Evolutionary conservation across 2,888 invertebrate genomes (phyloP).

Genomic region (Perithous albicinctus): DNA sequence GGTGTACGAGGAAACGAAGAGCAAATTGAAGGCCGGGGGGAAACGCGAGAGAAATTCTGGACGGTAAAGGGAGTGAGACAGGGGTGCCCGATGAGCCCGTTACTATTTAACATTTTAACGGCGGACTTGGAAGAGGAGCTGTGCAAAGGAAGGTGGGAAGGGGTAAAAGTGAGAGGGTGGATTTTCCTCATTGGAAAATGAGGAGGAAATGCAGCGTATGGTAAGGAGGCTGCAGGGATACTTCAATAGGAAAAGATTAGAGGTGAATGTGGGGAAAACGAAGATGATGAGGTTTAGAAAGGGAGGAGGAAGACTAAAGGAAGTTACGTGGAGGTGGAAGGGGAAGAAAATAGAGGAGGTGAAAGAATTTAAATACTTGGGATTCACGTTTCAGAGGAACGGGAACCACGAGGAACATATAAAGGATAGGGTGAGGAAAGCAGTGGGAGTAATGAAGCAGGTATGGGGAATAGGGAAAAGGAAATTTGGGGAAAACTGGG

Average conservation of each 20-base stretch:
- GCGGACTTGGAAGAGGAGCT: too few species aligned
- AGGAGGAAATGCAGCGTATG: neutral
- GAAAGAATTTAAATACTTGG: too few species aligned
- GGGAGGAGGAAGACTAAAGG: neutral
- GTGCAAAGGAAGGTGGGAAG: too few species aligned
- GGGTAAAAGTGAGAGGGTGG: too few species aligned
- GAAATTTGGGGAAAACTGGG: conserved; percentile 16
- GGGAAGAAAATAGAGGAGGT: too few species aligned
- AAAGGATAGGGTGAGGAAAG: conserved; percentile 6
- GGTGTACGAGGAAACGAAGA: conserved; percentile 3
- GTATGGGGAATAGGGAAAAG: conserved; percentile 42
- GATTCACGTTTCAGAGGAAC: too few species aligned
- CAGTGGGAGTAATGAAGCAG: conserved; percentile 30
- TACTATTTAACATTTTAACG: too few species aligned
- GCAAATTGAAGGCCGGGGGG: conserved; percentile 13
- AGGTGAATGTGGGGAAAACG: neutral
- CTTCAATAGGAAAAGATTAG: neutral
- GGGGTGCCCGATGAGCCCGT: too few species aligned
- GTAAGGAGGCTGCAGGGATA: neutral
- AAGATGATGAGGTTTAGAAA: neutral
- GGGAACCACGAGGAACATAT: conserved; percentile 10
- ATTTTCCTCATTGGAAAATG: too few species aligned
- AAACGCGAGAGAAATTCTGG: conserved; percentile 20
- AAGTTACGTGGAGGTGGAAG: neutral
- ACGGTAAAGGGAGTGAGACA: neutral